Percentiles rank a stretch among this genome's conserved stretches.
Evolutionary conservation across 2,888 invertebrate species (phyloP).

Genomic region (Pyralis farinalis): DNA sequence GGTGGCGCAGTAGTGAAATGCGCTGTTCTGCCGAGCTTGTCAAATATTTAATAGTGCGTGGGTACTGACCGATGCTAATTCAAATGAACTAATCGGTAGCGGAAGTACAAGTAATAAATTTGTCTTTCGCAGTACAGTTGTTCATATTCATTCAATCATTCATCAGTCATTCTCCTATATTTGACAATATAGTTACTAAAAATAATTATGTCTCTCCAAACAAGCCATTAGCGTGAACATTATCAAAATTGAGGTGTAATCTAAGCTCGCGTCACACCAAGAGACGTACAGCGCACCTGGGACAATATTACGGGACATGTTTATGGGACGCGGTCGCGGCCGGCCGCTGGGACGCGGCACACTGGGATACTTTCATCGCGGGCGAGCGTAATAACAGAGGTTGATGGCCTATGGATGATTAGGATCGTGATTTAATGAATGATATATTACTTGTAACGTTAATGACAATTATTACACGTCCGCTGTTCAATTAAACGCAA

Average conservation of each 20-base stretch:
- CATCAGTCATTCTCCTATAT: no score
- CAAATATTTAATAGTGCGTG: no score
- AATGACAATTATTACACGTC: not conserved
- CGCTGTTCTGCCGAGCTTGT: no score
- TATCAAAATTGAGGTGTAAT: conserved; percentile 13
- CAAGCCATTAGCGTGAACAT: conserved; percentile 8
- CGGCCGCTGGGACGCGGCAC: not conserved
- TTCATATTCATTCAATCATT: no score
- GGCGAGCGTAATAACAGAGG: conserved; percentile 2
- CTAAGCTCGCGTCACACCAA: conserved; percentile 12
- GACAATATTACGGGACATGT: conserved; percentile 8
- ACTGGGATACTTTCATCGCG: conserved; percentile 9
- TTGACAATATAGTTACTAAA: conserved; percentile 6
- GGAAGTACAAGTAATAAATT: no score
- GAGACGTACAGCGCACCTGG: conserved; percentile 17
- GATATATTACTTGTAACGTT: not conserved
- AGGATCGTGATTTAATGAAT: not conserved
- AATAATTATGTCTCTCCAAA: conserved; percentile 10
- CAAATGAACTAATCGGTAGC: no score
- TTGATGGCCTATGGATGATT: conserved; percentile 5
- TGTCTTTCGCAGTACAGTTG: no score
- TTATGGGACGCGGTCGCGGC: not conserved
- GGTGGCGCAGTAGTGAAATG: no score
- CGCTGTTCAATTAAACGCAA: no score
- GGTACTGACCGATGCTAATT: no score